Conservation (phyloP, 2,797 vertebrate species). For the Halcyon smyrnensis region DNA sequence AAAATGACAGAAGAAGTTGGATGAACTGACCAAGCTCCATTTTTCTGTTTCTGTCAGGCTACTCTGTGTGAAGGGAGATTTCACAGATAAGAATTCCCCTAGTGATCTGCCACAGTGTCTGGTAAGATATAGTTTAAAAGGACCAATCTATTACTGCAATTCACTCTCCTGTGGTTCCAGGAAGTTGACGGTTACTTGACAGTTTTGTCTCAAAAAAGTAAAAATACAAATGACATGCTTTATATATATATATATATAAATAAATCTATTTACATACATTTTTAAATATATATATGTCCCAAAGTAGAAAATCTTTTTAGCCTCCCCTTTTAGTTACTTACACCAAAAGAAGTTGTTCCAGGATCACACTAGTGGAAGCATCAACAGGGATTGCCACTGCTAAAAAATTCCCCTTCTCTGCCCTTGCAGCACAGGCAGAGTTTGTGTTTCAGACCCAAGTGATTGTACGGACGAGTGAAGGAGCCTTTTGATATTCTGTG, state of each 20-base stretch:
- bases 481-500: slow-evolving; percentile 10
- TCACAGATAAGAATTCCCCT: not conserved
- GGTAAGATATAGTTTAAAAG: not conserved
- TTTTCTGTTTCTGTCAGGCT: slow-evolving; percentile 6
- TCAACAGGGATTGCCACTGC: not conserved
- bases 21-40: not conserved
- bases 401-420: not conserved
- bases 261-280: not conserved
- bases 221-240: not conserved
- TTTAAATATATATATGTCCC: fast-evolving
- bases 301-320: not conserved
- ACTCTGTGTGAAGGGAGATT: not conserved
- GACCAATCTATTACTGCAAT: not conserved
- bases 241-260: not conserved
- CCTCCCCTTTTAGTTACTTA: not conserved
- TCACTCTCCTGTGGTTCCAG: not conserved
- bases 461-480: not conserved
- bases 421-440: not conserved
- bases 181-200: not conserved
- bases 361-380: fast-evolving
- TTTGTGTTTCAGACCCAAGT: not conserved
- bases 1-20: slow-evolving; percentile 26
- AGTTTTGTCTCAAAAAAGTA: not conserved
- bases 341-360: not conserved
- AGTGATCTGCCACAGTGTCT: not conserved